phyloP scores from a whole-genome alignment of 1,140 invertebrate species.

The Pantala flavescens region DNA sequence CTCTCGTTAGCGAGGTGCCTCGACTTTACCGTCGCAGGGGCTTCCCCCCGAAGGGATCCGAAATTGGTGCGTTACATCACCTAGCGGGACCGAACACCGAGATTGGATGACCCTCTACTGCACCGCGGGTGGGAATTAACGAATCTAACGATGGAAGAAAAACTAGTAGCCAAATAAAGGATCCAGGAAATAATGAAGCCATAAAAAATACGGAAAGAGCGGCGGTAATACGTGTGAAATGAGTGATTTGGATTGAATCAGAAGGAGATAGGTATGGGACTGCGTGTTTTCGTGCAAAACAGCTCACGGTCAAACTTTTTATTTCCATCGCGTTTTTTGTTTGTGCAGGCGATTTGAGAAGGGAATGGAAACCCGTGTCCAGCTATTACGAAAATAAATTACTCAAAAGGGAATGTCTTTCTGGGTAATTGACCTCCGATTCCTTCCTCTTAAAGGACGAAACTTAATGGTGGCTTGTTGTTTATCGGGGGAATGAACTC shows the following conservation, averaged over 20 bases:
- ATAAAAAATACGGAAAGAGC: too few relatives aligned
- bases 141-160: too few relatives aligned
- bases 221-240: too few relatives aligned
- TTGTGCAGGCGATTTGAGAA: neutral
- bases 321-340: neutral
- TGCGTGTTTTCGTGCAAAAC: neutral
- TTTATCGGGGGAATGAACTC: neutral
- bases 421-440: neutral
- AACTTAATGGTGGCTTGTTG: neutral
- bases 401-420: neutral
- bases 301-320: neutral
- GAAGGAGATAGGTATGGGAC: neutral
- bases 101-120: neutral
- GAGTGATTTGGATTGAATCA: too few relatives aligned
- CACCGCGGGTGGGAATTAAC: too few relatives aligned
- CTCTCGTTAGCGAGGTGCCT: neutral
- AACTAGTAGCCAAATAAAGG: too few relatives aligned
- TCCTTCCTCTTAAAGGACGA: neutral
- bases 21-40: neutral
- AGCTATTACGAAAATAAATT: neutral
- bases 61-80: conserved; percentile 1
- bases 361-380: neutral
- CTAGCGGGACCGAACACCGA: neutral
- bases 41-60: neutral
- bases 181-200: too few relatives aligned